Evolutionary conservation across 2,888 invertebrate species (phyloP).

Genomic region (Ommatoiulus sabulosus): DNA sequence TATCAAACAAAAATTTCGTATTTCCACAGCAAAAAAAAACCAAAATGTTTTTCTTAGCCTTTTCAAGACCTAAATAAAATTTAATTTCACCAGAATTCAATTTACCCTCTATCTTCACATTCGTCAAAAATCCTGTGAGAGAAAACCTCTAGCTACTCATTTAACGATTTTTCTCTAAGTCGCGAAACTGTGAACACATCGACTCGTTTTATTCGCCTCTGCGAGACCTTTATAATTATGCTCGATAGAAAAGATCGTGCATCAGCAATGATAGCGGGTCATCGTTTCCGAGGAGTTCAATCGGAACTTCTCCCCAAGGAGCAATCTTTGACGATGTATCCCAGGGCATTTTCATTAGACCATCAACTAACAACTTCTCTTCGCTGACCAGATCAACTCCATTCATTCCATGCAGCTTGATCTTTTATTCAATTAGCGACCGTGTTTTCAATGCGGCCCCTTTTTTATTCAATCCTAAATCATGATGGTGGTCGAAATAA

Average conservation of each 20-base stretch:
- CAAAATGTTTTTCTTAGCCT: too few relatives aligned
- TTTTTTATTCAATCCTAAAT: background rate
- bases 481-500: background rate
- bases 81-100: too few relatives aligned
- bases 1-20: too few relatives aligned
- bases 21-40: too few relatives aligned
- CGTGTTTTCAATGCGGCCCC: background rate
- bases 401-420: background rate
- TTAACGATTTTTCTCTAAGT: background rate
- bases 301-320: background rate
- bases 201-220: background rate
- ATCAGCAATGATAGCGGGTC: background rate
- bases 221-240: background rate
- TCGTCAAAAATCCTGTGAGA: too few relatives aligned
- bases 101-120: too few relatives aligned
- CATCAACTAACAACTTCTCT: background rate
- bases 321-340: background rate
- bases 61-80: too few relatives aligned
- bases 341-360: background rate
- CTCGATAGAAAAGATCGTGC: background rate
- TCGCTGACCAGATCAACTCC: conserved; percentile 25
- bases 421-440: conserved; percentile 11
- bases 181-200: background rate
- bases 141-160: too few relatives aligned
- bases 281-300: conserved; percentile 29